These are phyloP conservation scores for Mesorhabditis belari DNA, from an alignment of 2,888 invertebrate species.

Conservation along the genomic window DNA sequence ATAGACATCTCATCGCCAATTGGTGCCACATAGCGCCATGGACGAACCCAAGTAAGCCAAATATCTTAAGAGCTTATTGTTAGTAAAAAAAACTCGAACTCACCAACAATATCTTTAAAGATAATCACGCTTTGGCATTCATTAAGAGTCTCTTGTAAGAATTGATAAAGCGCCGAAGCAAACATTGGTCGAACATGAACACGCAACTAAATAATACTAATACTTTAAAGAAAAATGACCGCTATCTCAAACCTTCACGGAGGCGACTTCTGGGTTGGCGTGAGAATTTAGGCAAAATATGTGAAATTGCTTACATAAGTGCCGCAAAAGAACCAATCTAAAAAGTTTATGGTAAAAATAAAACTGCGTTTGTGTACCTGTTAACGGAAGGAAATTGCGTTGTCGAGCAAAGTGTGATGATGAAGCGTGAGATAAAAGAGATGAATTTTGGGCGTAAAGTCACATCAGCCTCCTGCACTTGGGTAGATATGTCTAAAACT, in stretches of 20 bases:
- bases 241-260: conserved; percentile 12
- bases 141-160: not conserved
- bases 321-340: not conserved
- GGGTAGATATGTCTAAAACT: not conserved
- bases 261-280: conserved; percentile 17
- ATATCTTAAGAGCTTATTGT: conserved; percentile 16
- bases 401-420: not conserved
- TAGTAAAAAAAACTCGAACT: conserved; percentile 3
- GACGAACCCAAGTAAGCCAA: conserved; percentile 25
- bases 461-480: not conserved
- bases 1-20: conserved; percentile 3
- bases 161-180: not conserved
- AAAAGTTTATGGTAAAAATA: not conserved
- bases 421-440: not conserved
- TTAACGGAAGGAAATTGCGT: not conserved
- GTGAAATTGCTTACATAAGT: conserved; percentile 27
- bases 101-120: not conserved
- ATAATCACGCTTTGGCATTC: not conserved
- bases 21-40: conserved; percentile 19
- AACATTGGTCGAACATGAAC: conserved; percentile 20
- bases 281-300: conserved; percentile 22
- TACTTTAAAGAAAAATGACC: not conserved
- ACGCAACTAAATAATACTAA: conserved; percentile 1
- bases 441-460: not conserved
- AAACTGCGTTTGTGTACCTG: not conserved